Base-by-base conservation (phyloP, 1,140 invertebrate species). In the Drosophila watanabei region DNA sequence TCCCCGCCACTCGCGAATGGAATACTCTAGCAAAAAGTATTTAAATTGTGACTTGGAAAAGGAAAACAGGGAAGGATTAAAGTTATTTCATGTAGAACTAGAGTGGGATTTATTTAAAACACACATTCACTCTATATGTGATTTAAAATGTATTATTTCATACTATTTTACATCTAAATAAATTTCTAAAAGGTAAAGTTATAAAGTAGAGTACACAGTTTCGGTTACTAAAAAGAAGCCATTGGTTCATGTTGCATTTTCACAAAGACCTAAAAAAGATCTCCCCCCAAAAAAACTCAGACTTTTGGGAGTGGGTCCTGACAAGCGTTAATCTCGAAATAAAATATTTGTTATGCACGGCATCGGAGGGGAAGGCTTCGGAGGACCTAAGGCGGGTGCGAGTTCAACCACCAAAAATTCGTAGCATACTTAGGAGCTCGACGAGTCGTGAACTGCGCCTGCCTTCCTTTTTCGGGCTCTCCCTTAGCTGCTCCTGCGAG, bases 291-390 rank as follows among this genome's bases (percentile, higher is more conserved):
- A 54, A 33, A 58, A 18, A 30, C 24, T 7, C 61, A 45, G 66
- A 41, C 35, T 24, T 24, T 18, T 69, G 46, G 59, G 37, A 57
- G 16, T 57, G 64, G 54, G 70, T 18, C 35, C 71, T 87, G 84
- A 88, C 76, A 89, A 89, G 81, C 85, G 86, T 90, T 88, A 88
- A 88, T 88, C 85, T 89, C 71, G 84, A 85, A 85, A 89, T 88
- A 85, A 88, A 88, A 88, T 88, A 88, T 88, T 90, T 88, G 84
- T 70, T 88, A 66, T 71, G 62, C 60, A 46, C 32, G 57, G 72
- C 61, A 58, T 66, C 58, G 51, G 13, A 45, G 41, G 61, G 48
- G 46, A 45, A 35, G 52, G 59, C 41, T 39, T 32, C 32, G 33
- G n/a, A 54, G 70, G 64, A 69, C 68, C 14, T 68, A 68, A 35